Evolutionary conservation across 2,113 vertebrate genomes (phyloP).

Genomic region (Gadus chalcogrammus): DNA sequence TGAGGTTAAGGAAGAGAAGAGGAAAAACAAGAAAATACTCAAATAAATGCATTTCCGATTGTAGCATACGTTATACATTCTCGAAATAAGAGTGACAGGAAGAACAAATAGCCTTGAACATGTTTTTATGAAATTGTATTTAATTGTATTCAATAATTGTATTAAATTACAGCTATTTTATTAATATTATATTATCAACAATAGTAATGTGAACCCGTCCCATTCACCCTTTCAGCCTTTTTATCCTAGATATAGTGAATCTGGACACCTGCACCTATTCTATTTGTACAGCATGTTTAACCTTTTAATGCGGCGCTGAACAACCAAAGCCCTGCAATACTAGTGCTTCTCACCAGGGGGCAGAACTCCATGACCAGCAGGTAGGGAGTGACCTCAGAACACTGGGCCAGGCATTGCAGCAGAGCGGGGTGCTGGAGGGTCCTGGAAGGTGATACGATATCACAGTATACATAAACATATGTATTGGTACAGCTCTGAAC

Average conservation of each 20-base stretch:
- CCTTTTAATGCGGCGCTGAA: too few relatives aligned
- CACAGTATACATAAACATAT: not conserved
- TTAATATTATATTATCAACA: too few relatives aligned
- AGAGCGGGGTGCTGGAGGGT: conserved; percentile 89
- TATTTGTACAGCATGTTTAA: conserved; percentile 9
- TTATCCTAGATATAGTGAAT: not conserved
- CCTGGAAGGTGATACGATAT: conserved; percentile 59
- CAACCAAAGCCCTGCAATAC: not conserved
- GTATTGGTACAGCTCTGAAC: conserved; percentile 1
- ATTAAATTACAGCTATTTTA: too few relatives aligned
- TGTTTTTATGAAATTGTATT: too few relatives aligned
- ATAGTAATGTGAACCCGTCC: too few relatives aligned
- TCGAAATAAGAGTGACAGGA: too few relatives aligned
- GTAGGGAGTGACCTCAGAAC: conserved; percentile 92
- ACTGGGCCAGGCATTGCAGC: conserved; percentile 94
- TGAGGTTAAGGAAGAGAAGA: conserved; percentile 40
- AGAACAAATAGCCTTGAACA: too few relatives aligned
- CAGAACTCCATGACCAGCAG: conserved; percentile 98
- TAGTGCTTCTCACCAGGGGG: conserved; percentile 82
- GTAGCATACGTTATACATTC: not conserved
- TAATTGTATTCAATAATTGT: too few relatives aligned
- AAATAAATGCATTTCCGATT: too few relatives aligned
- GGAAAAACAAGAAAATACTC: not conserved
- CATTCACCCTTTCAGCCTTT: too few relatives aligned
- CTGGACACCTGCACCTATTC: not conserved